These are phyloP conservation scores for Balaeniceps rex DNA, from an alignment of 2,113 vertebrate genomes.

Conservation along the genomic window DNA sequence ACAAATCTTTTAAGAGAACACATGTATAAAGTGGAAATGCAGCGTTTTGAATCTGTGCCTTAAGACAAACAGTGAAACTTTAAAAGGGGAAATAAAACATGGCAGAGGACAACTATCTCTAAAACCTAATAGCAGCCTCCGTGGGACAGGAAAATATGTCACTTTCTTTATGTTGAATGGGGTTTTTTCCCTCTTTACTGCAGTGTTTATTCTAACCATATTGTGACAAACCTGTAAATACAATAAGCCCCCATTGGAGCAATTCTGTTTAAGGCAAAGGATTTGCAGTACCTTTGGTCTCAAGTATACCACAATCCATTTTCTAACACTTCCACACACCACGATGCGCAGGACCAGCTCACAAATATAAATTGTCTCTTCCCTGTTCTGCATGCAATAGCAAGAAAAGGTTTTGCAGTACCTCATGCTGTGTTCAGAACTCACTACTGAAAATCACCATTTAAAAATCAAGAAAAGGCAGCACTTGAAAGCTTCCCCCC, in stretches of 20 bases:
- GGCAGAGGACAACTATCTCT: conserved; percentile 12
- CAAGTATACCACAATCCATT: background rate
- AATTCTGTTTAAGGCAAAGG: background rate
- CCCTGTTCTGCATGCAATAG: background rate
- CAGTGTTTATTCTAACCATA: background rate
- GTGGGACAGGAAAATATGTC: background rate
- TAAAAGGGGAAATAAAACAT: conserved; percentile 47
- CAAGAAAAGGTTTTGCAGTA: background rate
- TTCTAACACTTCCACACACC: background rate
- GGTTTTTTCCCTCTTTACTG: background rate
- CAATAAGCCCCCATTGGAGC: background rate
- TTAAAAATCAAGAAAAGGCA: background rate
- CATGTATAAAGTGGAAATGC: conserved; percentile 29
- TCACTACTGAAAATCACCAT: background rate
- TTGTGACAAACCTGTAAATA: background rate
- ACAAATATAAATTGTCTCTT: background rate
- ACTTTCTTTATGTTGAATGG: background rate
- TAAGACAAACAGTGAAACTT: conserved; percentile 62
- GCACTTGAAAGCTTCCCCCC: background rate
- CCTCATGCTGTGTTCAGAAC: background rate
- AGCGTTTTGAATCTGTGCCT: conserved; percentile 35
- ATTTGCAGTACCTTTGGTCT: background rate
- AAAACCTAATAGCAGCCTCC: background rate
- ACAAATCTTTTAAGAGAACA: conserved; percentile 64
- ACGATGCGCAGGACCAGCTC: background rate